These are phyloP conservation scores for Hypsopygia costalis DNA, from an alignment of 2,888 invertebrate species.

Conservation along the genomic window DNA sequence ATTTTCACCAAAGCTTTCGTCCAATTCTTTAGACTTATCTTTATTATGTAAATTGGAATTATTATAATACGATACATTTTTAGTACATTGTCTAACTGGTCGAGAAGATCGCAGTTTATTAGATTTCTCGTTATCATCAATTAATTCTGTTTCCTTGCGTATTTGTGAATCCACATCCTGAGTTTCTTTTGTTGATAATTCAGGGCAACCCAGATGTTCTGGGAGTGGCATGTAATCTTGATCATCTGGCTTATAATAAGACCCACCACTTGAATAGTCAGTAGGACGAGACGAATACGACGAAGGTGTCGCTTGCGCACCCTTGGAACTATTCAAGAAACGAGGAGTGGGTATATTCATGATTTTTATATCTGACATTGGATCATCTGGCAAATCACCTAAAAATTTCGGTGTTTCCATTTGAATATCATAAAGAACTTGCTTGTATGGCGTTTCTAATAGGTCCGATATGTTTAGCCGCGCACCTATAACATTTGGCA, in stretches of 20 bases:
- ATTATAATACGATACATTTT: constrained; percentile 66
- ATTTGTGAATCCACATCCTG: constrained; percentile 20
- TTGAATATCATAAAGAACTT: constrained; percentile 63
- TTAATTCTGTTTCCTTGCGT: constrained; percentile 19
- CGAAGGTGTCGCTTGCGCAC: constrained; percentile 54
- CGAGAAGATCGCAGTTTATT: constrained; percentile 25
- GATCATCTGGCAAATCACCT: constrained; percentile 60
- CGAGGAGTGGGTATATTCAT: constrained; percentile 80
- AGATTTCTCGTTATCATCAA: background rate
- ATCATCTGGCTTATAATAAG: constrained; percentile 83
- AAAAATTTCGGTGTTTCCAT: constrained; percentile 80
- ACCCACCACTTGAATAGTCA: constrained; percentile 82
- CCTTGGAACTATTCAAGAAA: constrained; percentile 70
- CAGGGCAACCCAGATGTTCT: constrained; percentile 43
- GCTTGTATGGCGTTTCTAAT: constrained; percentile 81
- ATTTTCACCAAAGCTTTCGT: constrained; percentile 32
- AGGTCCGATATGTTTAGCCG: constrained; percentile 71
- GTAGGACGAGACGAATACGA: constrained; percentile 72
- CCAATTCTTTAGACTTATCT: constrained; percentile 30
- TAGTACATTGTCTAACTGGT: constrained; percentile 65
- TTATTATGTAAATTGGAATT: constrained; percentile 20
- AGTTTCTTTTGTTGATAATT: constrained; percentile 35
- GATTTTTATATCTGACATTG: constrained; percentile 78
- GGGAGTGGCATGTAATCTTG: constrained; percentile 65
- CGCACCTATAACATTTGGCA: constrained; percentile 64